Conservation (phyloP, 2,797 vertebrate genomes). For the Chromobotia macracanthus region DNA sequence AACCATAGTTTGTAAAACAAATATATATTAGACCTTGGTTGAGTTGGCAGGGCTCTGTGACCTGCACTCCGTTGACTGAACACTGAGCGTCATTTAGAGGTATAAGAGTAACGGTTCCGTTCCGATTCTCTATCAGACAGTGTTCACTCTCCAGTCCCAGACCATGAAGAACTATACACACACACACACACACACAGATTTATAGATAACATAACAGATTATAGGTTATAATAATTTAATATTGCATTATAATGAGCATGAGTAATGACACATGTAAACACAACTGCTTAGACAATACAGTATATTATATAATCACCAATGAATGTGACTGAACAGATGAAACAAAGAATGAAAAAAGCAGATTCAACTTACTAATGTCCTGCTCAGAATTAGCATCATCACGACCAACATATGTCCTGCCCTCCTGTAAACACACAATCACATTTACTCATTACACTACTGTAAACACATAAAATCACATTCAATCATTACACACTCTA, state of each 20-base stretch:
- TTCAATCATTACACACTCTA: constrained; percentile 6
- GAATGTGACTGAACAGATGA: background rate
- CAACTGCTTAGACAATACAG: constrained; percentile 35
- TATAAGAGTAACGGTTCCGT: constrained; percentile 84
- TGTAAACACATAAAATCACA: constrained; percentile 10
- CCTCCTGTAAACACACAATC: constrained; percentile 79
- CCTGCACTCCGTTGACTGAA: constrained; percentile 89
- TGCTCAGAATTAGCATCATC: constrained; percentile 89
- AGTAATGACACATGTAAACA: background rate
- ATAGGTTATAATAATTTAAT: no score
- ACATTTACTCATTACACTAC: background rate
- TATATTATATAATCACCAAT: background rate
- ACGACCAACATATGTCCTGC: constrained; percentile 89
- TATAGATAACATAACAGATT: no score
- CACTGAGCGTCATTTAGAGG: constrained; percentile 87
- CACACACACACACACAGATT: constrained; percentile 14
- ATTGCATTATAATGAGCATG: no score
- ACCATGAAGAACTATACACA: constrained; percentile 86
- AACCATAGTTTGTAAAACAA: no score
- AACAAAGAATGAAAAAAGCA: no score
- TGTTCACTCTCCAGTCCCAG: constrained; percentile 94
- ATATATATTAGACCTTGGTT: constrained; percentile 96
- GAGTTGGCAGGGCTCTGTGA: constrained; percentile 82
- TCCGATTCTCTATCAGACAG: constrained; percentile 90
- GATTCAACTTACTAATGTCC: constrained; percentile 88